A percentile compares a stretch with the other conserved stretches of the same genome.
phyloP scores from a whole-genome alignment of 2,888 invertebrate genomes.

The Lypha dubia region DNA sequence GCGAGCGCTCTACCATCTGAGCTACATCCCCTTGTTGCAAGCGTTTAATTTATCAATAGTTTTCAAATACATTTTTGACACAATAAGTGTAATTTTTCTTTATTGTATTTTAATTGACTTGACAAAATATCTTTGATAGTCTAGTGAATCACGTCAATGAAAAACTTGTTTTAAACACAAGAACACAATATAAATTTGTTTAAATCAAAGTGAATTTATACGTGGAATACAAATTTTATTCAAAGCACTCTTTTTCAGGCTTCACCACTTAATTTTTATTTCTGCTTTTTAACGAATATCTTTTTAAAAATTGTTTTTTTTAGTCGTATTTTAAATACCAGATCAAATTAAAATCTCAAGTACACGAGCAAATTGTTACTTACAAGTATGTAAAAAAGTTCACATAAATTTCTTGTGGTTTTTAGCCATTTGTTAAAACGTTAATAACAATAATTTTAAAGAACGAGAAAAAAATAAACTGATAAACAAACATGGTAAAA shows the following conservation, averaged over 20 bases:
- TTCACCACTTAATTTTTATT: background rate
- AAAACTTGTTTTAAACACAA: background rate
- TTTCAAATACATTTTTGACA: background rate
- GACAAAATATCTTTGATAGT: background rate
- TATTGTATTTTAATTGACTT: slow-evolving; percentile 2
- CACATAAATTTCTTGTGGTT: background rate
- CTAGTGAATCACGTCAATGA: background rate
- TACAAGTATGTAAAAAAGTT: background rate
- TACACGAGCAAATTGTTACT: background rate
- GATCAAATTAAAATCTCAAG: slow-evolving; percentile 38
- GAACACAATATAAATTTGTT: background rate
- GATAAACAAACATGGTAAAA: slow-evolving; percentile 3
- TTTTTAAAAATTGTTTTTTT: background rate
- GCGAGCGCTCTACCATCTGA: slow-evolving; percentile 83
- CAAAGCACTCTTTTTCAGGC: background rate
- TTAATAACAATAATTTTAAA: slow-evolving; percentile 23
- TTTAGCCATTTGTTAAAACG: slow-evolving; percentile 10
- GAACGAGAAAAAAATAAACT: background rate
- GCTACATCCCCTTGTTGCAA: slow-evolving; percentile 68
- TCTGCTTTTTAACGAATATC: background rate
- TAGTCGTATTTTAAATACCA: slow-evolving; percentile 21
- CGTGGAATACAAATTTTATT: background rate
- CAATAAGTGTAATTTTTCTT: background rate
- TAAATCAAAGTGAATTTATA: background rate
- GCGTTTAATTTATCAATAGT: no score